Conservation (phyloP, 2,797 vertebrate genomes). For the Pangasius krempfi region DNA sequence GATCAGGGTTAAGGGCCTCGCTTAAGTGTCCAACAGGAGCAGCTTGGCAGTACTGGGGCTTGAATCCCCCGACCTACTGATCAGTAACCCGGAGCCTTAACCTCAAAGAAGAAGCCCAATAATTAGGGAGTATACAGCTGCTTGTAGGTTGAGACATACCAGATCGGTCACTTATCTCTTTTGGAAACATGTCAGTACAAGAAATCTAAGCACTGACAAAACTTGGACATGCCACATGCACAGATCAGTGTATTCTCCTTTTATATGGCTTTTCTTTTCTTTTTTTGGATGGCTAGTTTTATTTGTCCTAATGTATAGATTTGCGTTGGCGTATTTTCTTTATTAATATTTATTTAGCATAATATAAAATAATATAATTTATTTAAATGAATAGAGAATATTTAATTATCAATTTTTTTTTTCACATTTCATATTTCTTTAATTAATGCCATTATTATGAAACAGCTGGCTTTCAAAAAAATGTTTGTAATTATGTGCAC, state of each 20-base stretch:
- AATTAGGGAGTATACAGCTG: not conserved
- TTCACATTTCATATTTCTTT: not conserved
- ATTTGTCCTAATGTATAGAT: not conserved
- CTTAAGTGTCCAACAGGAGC: too few species aligned
- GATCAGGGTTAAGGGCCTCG: too few species aligned
- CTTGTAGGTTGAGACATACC: not conserved
- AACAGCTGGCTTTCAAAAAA: not conserved
- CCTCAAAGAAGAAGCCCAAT: not conserved
- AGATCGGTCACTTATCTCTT: not conserved
- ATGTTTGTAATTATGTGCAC: not conserved
- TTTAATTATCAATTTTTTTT: not conserved
- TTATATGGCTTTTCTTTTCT: not conserved
- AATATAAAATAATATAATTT: not conserved
- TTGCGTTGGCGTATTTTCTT: not conserved
- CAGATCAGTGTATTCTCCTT: not conserved
- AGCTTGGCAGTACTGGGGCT: too few species aligned
- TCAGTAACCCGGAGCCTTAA: too few species aligned
- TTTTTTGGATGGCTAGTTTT: not conserved
- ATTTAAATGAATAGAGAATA: not conserved
- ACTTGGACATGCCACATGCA: not conserved
- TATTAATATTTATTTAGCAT: not conserved
- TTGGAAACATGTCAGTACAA: not conserved
- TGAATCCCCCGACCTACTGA: too few species aligned
- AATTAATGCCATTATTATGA: not conserved
- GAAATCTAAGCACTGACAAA: not conserved